A percentile compares a stretch with the other conserved stretches of the same genome.
These are phyloP conservation scores for Caenorhabditis zanzibari DNA, from an alignment of 2,888 invertebrate species.

Conservation along the genomic window DNA sequence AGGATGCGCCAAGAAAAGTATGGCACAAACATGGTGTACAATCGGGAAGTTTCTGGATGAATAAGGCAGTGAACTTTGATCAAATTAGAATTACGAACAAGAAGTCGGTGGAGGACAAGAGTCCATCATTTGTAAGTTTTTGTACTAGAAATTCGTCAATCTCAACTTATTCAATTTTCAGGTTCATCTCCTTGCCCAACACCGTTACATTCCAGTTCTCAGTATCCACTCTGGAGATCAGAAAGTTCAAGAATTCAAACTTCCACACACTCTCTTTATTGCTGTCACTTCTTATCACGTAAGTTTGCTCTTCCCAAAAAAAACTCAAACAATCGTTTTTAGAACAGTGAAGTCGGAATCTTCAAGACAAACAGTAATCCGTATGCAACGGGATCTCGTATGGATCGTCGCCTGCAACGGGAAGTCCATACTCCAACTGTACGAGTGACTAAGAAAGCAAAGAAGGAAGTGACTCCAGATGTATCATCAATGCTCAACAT, in stretches of 20 bases:
- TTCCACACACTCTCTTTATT: constrained; percentile 35
- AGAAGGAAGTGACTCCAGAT: no score
- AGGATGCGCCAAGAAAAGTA: constrained; percentile 9
- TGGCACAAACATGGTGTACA: constrained; percentile 22
- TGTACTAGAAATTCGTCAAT: background rate
- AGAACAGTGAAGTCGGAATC: no score
- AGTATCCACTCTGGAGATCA: constrained; percentile 8
- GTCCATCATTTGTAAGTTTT: constrained; percentile 32
- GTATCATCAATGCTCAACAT: no score
- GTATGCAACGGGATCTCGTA: no score
- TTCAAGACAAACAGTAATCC: no score
- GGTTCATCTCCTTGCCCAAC: constrained; percentile 39
- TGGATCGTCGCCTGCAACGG: no score
- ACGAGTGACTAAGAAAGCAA: no score
- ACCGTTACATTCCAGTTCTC: constrained; percentile 39
- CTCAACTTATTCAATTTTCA: background rate
- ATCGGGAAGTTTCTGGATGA: constrained; percentile 31
- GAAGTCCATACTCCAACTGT: no score
- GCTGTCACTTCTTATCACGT: constrained; percentile 45
- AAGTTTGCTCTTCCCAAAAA: background rate
- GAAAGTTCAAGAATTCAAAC: background rate
- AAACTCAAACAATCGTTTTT: background rate
- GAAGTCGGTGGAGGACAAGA: constrained; percentile 11
- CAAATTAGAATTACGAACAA: constrained; percentile 40
- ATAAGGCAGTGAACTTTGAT: constrained; percentile 15